Evolutionary conservation across 2,888 invertebrate genomes (phyloP).

Genomic region (Leptinotarsa juncta): DNA sequence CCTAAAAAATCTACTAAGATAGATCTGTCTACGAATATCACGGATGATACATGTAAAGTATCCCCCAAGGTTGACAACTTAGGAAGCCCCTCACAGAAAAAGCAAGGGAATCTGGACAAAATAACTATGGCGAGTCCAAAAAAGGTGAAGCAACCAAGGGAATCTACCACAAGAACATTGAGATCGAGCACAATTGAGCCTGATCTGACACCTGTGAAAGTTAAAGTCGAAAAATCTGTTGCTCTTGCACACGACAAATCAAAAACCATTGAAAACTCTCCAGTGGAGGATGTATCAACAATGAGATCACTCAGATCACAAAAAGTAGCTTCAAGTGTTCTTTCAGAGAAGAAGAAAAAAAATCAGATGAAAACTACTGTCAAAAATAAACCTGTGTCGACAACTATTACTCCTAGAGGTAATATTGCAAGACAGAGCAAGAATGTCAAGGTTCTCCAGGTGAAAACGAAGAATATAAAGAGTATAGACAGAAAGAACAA

Average conservation of each 20-base stretch:
- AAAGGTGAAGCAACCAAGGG: conserved; percentile 23
- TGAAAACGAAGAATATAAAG: neutral
- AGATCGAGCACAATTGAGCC: conserved; percentile 22
- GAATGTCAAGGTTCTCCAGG: neutral
- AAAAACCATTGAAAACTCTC: conserved; percentile 5
- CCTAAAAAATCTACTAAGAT: neutral
- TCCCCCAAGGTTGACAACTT: neutral
- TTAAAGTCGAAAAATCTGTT: conserved; percentile 34
- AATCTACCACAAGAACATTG: conserved; percentile 22
- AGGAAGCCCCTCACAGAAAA: conserved; percentile 8
- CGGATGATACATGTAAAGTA: neutral
- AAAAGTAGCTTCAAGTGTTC: neutral
- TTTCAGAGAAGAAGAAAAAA: neutral
- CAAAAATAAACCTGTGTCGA: neutral
- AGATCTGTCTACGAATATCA: neutral
- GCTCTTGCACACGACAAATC: conserved; percentile 37
- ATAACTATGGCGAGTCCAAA: conserved; percentile 30
- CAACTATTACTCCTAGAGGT: neutral
- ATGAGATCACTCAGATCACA: conserved; percentile 24
- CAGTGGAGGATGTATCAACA: neutral
- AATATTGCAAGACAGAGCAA: neutral
- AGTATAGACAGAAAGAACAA: neutral
- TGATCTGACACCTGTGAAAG: conserved; percentile 5
- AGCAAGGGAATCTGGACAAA: conserved; percentile 31
- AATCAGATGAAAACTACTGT: neutral